Base-by-base conservation (phyloP, 2,797 vertebrate genomes). In the Menidia menidia region DNA sequence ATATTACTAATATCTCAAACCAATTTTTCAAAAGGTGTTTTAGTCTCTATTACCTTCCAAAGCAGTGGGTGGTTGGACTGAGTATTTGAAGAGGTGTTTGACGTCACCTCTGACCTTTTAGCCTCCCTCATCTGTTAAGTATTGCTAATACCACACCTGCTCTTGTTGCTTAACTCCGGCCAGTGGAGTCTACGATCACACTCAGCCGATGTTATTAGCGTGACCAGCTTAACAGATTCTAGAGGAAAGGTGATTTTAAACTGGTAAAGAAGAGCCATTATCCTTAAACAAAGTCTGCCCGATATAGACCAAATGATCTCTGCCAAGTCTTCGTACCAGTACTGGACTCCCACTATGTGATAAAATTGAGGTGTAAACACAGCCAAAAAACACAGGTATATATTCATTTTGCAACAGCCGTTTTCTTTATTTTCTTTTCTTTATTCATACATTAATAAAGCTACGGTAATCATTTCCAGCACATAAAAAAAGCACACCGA, bases 111-210 rank as follows among this genome's bases (percentile, higher is more conserved):
- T 56, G 78, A 90, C 86, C 87, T 88, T 80, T 81, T 7, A 14
- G 65, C 80, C 79, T 78, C 61, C 67, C 61, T 85, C 78, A 80
- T 84, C 82, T 76, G 70, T 68, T 92, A 85, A 88, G 88, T 35
- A 43, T 81, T 4, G 61, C 82, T 91, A 93, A 92, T 87, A 73
- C 90, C 70, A 64, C 88, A 91, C 86, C 89, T 91, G 89, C 54
- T 85, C 80, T 54, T 83, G 78, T 56, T 74, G 57, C 71, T 57
- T 80, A 54, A 75, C 68, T 64, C 35, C 12, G 53, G 77, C 69
- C 64, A 41, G 33, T 64, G 31, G 58, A 73, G 64, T 65, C 45
- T 65, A 47, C 68, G 58, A 75, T 82, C 77, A 71, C 12, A 60
- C 68, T 83, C 79, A 78, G 58, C 69, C 62, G 44, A 57, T 31